Base-by-base conservation (phyloP, 1,140 invertebrate genomes). In the Portunus trituberculatus region DNA sequence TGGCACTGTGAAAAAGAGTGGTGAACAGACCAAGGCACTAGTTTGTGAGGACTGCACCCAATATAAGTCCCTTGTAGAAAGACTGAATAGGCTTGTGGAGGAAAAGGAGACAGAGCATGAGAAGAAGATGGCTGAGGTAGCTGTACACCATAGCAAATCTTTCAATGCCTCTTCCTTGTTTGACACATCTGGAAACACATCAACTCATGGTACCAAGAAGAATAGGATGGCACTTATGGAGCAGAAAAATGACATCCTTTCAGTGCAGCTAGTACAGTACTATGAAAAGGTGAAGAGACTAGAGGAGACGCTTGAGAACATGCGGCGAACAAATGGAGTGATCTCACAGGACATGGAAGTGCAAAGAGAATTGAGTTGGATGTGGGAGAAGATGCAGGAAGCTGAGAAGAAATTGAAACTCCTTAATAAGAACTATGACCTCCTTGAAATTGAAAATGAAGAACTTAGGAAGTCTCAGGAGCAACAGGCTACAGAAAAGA, bases 331-430 rank as follows among this genome's bases (percentile, higher is more conserved):
- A 28, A 82, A 92, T 20, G 94, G 94, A 48, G 52, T 88, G 14
- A 28, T 95, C 46, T 95, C 91, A 2, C 10, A 31, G 14, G 52
- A 59, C 31, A 83, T 52, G 39, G 91, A 46, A 48, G 67, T 93
- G 31, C 48, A 92, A 1, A 84, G 48, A 1, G 91, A 95, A n/a
- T 25, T 92, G 8, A 76, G 83, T 0, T 95, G 89, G 90, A 95
- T 95, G 89, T 92, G 86, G 46, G 89, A 92, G 45, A 95, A 95
- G 83, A 87, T 95, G 94, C 82, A 84, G 16, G 94, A 82, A 10
- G 91, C 83, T n/a, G 94, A 95, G 52, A 95, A 76, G 45, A 59
- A 92, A 28, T 82, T 84, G 25, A 91, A 88, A 8, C 28, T 92
- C 16, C 16, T 59, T 10, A 92, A 87, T 10, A 14, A 31, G 14